Conservation (phyloP, 2,113 vertebrate species). For the Platichthys stellatus region DNA sequence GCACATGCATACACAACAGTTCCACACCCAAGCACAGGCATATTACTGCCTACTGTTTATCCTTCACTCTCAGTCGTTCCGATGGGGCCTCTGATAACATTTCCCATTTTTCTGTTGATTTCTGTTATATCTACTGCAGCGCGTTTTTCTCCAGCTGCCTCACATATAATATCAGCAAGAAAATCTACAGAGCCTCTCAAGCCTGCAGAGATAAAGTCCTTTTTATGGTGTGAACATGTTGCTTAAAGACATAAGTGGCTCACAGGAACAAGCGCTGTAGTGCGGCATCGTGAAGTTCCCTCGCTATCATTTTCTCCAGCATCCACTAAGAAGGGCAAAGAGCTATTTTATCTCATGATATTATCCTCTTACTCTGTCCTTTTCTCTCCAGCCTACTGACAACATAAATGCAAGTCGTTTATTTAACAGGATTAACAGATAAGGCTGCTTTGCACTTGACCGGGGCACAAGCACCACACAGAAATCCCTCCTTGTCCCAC, state of each 20-base stretch:
- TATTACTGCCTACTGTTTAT: slow-evolving; percentile 9
- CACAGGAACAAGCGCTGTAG: slow-evolving; percentile 43
- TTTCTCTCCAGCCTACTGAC: slow-evolving; percentile 63
- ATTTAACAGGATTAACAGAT: slow-evolving; percentile 78
- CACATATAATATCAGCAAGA: slow-evolving; percentile 37
- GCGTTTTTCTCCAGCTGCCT: slow-evolving; percentile 25
- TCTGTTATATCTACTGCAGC: slow-evolving; percentile 13
- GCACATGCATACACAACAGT: slow-evolving; percentile 19
- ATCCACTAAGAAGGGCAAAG: slow-evolving; percentile 43
- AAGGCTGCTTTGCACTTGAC: slow-evolving; percentile 61
- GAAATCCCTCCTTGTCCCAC: slow-evolving; percentile 54
- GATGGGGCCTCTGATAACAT: too few relatives aligned
- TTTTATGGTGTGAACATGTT: slow-evolving; percentile 37
- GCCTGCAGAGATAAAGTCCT: slow-evolving; percentile 45
- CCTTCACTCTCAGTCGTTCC: slow-evolving; percentile 34
- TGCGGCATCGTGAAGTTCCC: slow-evolving; percentile 44
- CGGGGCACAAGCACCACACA: slow-evolving; percentile 44
- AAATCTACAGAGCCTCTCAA: slow-evolving; percentile 41
- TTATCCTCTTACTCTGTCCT: slow-evolving; percentile 41
- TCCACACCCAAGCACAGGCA: neutral
- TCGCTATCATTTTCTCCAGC: slow-evolving; percentile 49
- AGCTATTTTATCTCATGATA: slow-evolving; percentile 64
- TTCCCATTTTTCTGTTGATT: slow-evolving; percentile 8
- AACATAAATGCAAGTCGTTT: slow-evolving; percentile 72
- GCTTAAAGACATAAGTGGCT: slow-evolving; percentile 54